phyloP scores from a whole-genome alignment of 1,140 invertebrate species.

The Drosophila kepulauana region DNA sequence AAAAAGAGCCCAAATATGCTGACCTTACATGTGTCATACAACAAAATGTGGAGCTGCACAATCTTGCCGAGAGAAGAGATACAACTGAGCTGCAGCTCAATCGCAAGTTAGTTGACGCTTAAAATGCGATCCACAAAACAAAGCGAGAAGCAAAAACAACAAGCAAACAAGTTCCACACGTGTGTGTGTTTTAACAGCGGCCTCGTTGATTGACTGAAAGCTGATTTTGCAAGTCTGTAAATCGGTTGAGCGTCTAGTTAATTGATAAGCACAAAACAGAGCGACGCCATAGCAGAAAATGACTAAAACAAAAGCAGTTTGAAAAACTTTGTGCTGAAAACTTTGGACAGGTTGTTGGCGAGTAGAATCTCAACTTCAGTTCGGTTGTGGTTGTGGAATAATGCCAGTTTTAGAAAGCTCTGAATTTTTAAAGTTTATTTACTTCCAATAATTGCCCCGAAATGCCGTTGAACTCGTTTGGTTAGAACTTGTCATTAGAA shows the following conservation, averaged over 20 bases:
- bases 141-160: neutral
- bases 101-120: neutral
- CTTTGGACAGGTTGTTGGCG: slow-evolving; percentile 24
- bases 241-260: slow-evolving; percentile 4
- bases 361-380: slow-evolving; percentile 30
- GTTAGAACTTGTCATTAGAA: slow-evolving; percentile 68
- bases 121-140: slow-evolving; percentile 6
- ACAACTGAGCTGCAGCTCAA: neutral
- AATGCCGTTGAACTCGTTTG: slow-evolving; percentile 81
- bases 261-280: slow-evolving; percentile 36
- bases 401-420: slow-evolving; percentile 41
- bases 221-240: slow-evolving; percentile 32
- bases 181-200: neutral
- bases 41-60: slow-evolving; percentile 1
- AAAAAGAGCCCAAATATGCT: neutral
- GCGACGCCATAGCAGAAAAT: slow-evolving; percentile 7
- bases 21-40: slow-evolving; percentile 1
- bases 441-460: slow-evolving; percentile 73
- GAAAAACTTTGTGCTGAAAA: slow-evolving; percentile 27
- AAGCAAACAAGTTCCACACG: slow-evolving; percentile 21
- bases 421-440: slow-evolving; percentile 49
- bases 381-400: neutral
- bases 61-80: slow-evolving; percentile 1
- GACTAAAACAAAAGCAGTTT: neutral
- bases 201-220: slow-evolving; percentile 26